Base-by-base conservation (phyloP, 2,888 invertebrate species). In the Yponomeuta cagnagella region DNA sequence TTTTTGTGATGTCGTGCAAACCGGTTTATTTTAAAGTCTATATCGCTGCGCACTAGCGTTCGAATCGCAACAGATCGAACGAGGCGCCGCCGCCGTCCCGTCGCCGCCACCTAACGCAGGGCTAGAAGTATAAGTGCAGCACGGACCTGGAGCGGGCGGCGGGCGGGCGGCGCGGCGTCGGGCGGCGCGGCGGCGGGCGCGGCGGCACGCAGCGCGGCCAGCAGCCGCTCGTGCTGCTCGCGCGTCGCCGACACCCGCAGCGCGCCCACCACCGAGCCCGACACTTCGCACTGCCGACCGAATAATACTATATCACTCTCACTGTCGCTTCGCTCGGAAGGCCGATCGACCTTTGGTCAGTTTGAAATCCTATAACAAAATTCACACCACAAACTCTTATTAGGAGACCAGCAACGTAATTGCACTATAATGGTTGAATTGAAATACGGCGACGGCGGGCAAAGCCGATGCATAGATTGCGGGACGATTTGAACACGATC, bases 181-280 rank as follows among this genome's bases (percentile, higher is more conserved):
- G 75, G 58, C 78, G 37, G 73, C 73, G 63, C 64, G 66, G 70
- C 71, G 71, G 72, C 68, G 33, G 78, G 81, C 66, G 78, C 79
- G 48, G 77, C 70, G 75, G 75, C 91, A 81, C 72, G 81, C 72
- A 93, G 80, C 43, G 97, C 96, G 77, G 97, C 96, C 73, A 98
- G 87, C 67, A 98, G 90, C 86, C 98, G 98, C 82, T 97, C 97
- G 85, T 98, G 98, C 83, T 98, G 98, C 71, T 94, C 94, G 70
- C 97, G 95, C 0, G 96, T 95, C 69, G 98, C 90, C 0, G 97
- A 97, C 58, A 98, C 94, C 86, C 97, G 97, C 70, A 98, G 88
- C 0, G 96, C 96, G 70, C 96, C 96, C 63, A 97, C 95, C 23
- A 98, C 96, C 75, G 94, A 94, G 43, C 98, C 98, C 71, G 93